A percentile compares a stretch with the other conserved stretches of the same genome.
These are phyloP conservation scores for Apotomis turbidana DNA, from an alignment of 2,888 invertebrate genomes.

Conservation along the genomic window DNA sequence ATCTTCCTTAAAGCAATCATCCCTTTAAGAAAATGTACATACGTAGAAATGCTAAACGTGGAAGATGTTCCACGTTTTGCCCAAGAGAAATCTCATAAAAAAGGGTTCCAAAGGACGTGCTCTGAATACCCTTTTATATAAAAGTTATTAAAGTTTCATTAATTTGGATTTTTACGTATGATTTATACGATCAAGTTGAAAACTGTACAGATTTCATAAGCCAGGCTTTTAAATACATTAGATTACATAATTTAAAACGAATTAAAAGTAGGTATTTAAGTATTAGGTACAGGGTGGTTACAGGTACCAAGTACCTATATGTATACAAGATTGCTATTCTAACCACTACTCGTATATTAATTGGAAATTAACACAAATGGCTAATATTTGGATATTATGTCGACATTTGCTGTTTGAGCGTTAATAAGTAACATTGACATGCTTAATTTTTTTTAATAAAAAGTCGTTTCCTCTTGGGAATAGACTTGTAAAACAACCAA, in stretches of 20 bases:
- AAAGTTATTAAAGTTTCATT: constrained; percentile 32
- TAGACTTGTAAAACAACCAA: too few relatives aligned
- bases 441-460: too few relatives aligned
- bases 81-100: constrained; percentile 29
- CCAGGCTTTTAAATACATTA: constrained; percentile 1
- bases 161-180: constrained; percentile 24
- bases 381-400: too few relatives aligned
- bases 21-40: not conserved
- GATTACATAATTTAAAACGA: not conserved
- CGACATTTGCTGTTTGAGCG: too few relatives aligned
- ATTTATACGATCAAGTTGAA: constrained; percentile 20
- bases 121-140: constrained; percentile 58
- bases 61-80: constrained; percentile 16
- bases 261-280: too few relatives aligned
- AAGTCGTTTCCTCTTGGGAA: too few relatives aligned
- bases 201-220: constrained; percentile 9
- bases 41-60: constrained; percentile 19
- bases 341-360: too few relatives aligned
- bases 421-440: too few relatives aligned
- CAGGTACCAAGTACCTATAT: too few relatives aligned
- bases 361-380: too few relatives aligned
- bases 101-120: constrained; percentile 67
- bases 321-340: too few relatives aligned
- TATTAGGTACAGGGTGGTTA: too few relatives aligned
- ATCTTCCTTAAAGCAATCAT: not conserved